These are phyloP conservation scores for Malurus leucopterus DNA, from an alignment of 2,797 vertebrate genomes.

Conservation along the genomic window DNA sequence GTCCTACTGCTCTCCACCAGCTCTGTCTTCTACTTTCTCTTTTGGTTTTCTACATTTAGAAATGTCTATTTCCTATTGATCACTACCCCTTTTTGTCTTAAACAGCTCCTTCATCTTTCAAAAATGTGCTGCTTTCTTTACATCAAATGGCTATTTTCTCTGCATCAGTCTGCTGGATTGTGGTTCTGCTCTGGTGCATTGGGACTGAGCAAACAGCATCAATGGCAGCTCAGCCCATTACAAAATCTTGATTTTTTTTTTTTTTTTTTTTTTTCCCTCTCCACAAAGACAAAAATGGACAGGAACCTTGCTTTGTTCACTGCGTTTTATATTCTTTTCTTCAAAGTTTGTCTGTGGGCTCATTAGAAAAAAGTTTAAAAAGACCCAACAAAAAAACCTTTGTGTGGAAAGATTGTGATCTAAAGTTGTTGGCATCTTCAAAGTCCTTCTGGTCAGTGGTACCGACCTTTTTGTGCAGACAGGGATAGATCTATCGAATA, in stretches of 20 bases:
- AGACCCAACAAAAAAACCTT: fast-evolving
- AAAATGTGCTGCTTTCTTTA: neutral
- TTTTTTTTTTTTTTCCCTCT: neutral
- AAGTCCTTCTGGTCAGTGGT: neutral
- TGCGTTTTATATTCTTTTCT: neutral
- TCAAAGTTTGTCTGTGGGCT: neutral
- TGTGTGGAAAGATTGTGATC: neutral
- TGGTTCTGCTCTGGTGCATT: neutral
- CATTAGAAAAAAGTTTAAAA: neutral
- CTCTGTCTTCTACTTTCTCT: neutral
- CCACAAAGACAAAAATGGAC: neutral
- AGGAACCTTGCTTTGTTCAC: neutral
- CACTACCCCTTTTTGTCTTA: neutral
- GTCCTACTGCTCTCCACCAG: fast-evolving
- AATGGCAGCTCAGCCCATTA: neutral
- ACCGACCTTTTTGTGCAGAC: neutral
- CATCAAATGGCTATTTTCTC: neutral
- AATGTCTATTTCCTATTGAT: neutral
- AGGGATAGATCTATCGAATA: neutral
- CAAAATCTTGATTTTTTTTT: neutral
- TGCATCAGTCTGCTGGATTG: neutral
- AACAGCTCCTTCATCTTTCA: neutral
- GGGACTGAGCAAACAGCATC: neutral
- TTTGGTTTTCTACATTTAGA: neutral
- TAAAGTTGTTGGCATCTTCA: neutral